Evolutionary conservation across 1,140 invertebrate genomes (phyloP).

Genomic region (Camponotus floridanus): DNA sequence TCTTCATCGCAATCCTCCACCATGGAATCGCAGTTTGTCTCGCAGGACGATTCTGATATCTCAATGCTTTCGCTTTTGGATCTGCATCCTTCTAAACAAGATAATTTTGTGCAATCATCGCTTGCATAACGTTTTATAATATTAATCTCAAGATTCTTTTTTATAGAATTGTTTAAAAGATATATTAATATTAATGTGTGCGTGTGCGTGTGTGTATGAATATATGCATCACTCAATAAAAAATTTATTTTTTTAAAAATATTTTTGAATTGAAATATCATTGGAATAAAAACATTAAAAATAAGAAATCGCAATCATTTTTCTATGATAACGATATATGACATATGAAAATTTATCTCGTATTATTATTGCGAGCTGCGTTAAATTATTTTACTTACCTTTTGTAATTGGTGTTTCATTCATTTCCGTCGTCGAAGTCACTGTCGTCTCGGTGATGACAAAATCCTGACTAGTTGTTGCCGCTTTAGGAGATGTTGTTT

Average conservation of each 20-base stretch:
- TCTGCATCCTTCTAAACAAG: conserved; percentile 2
- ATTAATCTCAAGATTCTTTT: conserved; percentile 16
- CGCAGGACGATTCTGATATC: not conserved
- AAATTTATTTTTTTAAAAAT: not conserved
- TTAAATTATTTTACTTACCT: conserved; percentile 39
- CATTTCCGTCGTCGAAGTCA: not conserved
- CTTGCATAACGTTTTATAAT: conserved; percentile 24
- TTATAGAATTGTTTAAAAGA: not conserved
- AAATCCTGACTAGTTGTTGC: not conserved
- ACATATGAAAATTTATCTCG: not conserved
- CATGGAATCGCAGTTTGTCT: not conserved
- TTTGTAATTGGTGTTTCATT: not conserved
- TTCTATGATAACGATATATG: not conserved
- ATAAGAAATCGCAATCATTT: not conserved
- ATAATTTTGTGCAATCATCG: not conserved
- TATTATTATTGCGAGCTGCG: not conserved
- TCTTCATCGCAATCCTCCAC: conserved; percentile 10
- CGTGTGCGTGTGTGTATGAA: not conserved
- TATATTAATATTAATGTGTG: not conserved
- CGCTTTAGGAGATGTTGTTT: not conserved
- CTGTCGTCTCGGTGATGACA: not conserved
- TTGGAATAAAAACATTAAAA: not conserved
- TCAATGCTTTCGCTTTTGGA: conserved; percentile 13
- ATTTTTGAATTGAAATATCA: not conserved
- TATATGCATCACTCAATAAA: not conserved